phyloP scores from a whole-genome alignment of 2,797 vertebrate genomes.

The Pangasius larnaudii region DNA sequence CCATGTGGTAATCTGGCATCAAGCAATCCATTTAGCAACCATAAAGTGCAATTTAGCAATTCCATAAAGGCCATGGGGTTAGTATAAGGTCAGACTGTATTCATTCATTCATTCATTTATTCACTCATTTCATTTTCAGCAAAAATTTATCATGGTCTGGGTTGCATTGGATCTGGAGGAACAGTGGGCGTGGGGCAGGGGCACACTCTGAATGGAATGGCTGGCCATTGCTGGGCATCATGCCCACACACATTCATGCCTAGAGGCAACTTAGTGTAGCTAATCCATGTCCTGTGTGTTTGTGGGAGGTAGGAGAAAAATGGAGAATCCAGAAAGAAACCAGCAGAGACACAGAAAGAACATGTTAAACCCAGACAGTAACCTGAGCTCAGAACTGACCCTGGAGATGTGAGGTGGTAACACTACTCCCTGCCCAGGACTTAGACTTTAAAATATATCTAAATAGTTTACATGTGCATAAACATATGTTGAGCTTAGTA shows the following conservation, averaged over 20 bases:
- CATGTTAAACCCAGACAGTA: not conserved
- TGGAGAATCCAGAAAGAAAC: not conserved
- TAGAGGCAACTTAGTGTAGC: not conserved
- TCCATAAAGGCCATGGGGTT: not conserved
- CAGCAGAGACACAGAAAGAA: not conserved
- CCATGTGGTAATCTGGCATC: constrained; percentile 17
- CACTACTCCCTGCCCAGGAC: not conserved
- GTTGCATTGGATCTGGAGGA: not conserved
- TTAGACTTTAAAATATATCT: not conserved
- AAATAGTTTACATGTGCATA: not conserved
- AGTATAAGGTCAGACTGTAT: not conserved
- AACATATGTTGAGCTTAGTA: not conserved
- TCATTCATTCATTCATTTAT: not conserved
- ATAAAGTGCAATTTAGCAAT: not conserved
- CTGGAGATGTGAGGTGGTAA: not conserved
- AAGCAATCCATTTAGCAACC: constrained; percentile 28
- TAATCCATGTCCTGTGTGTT: not conserved
- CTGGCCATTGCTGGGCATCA: not conserved
- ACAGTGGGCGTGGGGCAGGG: not conserved
- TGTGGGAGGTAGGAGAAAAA: not conserved
- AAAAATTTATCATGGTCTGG: not conserved
- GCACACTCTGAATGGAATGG: not conserved
- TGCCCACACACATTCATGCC: not conserved
- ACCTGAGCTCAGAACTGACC: not conserved
- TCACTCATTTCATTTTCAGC: not conserved